phyloP scores from a whole-genome alignment of 2,797 vertebrate genomes.

The Ctenopoma kingsleyae region DNA sequence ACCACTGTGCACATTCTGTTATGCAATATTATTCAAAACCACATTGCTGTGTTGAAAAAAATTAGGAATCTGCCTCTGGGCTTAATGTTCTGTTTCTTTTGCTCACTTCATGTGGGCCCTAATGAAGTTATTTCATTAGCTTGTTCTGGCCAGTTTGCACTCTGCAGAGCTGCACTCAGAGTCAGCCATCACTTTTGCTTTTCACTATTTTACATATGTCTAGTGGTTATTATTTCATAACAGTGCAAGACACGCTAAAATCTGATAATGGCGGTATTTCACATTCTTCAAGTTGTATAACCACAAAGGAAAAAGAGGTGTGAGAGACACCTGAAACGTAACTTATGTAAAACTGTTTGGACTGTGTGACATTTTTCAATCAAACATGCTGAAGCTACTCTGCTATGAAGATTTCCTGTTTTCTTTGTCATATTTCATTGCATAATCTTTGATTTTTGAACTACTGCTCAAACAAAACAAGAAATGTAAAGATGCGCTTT shows the following conservation, averaged over 20 bases:
- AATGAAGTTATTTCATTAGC: conserved; percentile 68
- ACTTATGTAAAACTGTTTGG: background rate
- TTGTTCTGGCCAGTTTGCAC: conserved; percentile 26
- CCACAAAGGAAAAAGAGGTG: conserved; percentile 8
- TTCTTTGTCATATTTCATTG: too few relatives aligned
- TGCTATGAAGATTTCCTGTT: too few relatives aligned
- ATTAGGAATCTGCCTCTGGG: conserved; percentile 41
- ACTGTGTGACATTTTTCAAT: background rate
- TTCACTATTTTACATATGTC: conserved; percentile 26
- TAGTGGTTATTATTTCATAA: conserved; percentile 37
- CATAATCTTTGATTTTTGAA: background rate
- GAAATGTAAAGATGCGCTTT: too few relatives aligned
- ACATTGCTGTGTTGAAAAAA: conserved; percentile 43
- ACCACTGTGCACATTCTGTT: conserved; percentile 59
- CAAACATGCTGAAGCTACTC: background rate
- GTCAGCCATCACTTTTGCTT: conserved; percentile 33
- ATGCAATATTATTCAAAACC: conserved; percentile 49
- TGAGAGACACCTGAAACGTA: background rate
- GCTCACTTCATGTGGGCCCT: conserved; percentile 54
- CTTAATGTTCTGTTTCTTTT: conserved; percentile 50
- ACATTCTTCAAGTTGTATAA: conserved; percentile 17
- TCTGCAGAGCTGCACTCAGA: conserved; percentile 12
- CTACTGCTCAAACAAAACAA: too few relatives aligned
- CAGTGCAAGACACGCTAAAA: conserved; percentile 14
- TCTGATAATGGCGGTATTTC: conserved; percentile 12